phyloP scores from a whole-genome alignment of 1,140 invertebrate species.

The Drosophila tsacasi region DNA sequence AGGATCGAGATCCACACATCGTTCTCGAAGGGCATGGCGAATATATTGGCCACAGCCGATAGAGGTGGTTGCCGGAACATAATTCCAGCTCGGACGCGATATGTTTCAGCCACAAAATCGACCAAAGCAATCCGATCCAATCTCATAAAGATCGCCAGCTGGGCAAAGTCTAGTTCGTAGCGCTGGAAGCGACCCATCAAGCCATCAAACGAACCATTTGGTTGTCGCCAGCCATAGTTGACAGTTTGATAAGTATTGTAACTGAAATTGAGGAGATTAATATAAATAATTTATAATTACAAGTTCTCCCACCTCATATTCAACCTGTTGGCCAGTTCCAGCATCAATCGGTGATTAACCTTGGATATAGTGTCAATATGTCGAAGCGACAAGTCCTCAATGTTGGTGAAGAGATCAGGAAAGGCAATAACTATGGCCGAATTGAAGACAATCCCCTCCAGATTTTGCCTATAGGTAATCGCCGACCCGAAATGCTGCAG shows the following conservation, averaged over 20 bases:
- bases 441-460: constrained; percentile 77
- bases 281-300: background rate
- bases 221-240: constrained; percentile 86
- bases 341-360: constrained; percentile 85
- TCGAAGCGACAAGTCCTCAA: constrained; percentile 84
- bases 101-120: constrained; percentile 86
- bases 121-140: constrained; percentile 85
- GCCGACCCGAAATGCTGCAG: constrained; percentile 69
- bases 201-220: constrained; percentile 87
- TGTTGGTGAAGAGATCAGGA: constrained; percentile 79
- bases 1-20: constrained; percentile 88
- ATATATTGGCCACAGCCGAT: constrained; percentile 89
- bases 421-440: constrained; percentile 80
- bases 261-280: constrained; percentile 55
- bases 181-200: constrained; percentile 86
- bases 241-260: constrained; percentile 86
- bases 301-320: constrained; percentile 84
- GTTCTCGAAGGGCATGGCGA: constrained; percentile 88
- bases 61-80: constrained; percentile 89
- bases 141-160: constrained; percentile 86
- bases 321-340: constrained; percentile 85
- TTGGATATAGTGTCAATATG: constrained; percentile 87
- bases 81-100: constrained; percentile 85
- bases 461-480: constrained; percentile 71
- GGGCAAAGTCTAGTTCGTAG: constrained; percentile 86